A percentile compares a stretch with the other conserved stretches of the same genome.
phyloP scores from a whole-genome alignment of 2,888 invertebrate species.

The Acanthoscelides obtectus region DNA sequence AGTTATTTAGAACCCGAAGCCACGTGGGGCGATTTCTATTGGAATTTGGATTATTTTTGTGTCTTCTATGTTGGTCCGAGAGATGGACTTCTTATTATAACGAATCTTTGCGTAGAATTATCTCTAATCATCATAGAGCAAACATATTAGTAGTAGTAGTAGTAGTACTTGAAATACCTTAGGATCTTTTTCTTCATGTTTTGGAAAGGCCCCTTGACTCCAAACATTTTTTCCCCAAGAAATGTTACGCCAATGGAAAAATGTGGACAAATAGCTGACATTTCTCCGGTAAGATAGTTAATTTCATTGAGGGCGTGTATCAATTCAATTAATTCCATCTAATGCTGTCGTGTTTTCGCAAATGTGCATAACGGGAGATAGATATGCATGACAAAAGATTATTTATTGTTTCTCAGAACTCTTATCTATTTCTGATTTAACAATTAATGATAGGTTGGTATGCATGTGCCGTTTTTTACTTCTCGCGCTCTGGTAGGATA shows the following conservation, averaged over 20 bases:
- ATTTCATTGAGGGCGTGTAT: not conserved
- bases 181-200: no score
- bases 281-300: not conserved
- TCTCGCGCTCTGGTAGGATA: not conserved
- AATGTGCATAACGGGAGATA: not conserved
- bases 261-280: not conserved
- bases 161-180: no score
- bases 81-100: no score
- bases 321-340: not conserved
- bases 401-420: not conserved
- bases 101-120: no score
- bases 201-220: no score
- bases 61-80: no score
- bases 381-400: not conserved
- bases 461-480: not conserved
- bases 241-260: not conserved
- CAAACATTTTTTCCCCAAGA: no score
- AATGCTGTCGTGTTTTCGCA: not conserved
- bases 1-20: no score
- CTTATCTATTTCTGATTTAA: not conserved
- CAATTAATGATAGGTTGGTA: not conserved
- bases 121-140: no score
- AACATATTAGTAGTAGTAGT: no score
- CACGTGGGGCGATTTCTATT: no score
- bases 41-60: no score